Evolutionary conservation across 1,140 invertebrate genomes (phyloP).

Genomic region (Penaeus japonicus): DNA sequence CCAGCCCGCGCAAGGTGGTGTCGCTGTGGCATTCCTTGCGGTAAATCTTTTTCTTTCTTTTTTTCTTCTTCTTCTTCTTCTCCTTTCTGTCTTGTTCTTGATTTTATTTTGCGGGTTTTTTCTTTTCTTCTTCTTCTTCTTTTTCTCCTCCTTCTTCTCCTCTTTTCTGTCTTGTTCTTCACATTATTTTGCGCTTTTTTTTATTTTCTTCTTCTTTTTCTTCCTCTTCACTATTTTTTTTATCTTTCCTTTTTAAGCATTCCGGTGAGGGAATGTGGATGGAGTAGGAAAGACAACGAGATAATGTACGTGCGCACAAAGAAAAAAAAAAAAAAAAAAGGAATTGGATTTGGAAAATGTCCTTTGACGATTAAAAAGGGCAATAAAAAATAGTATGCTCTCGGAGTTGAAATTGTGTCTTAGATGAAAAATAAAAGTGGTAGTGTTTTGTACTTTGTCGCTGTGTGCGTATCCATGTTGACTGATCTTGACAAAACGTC

Average conservation of each 20-base stretch:
- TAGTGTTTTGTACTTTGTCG: too few relatives aligned
- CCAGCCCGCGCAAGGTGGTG: slow-evolving; percentile 71
- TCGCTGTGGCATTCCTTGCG: slow-evolving; percentile 71
- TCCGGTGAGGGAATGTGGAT: not conserved
- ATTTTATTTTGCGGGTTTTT: not conserved
- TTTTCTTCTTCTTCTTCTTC: not conserved
- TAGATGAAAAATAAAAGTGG: too few relatives aligned
- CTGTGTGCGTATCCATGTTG: too few relatives aligned
- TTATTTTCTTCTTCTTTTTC: not conserved
- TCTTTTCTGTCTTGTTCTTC: not conserved
- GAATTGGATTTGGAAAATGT: too few relatives aligned
- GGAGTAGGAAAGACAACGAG: too few relatives aligned
- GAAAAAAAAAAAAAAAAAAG: too few relatives aligned
- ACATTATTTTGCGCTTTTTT: not conserved
- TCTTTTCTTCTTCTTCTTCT: not conserved
- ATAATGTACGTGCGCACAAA: too few relatives aligned
- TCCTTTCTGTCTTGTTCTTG: not conserved
- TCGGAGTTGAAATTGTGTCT: too few relatives aligned
- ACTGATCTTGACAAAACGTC: too few relatives aligned
- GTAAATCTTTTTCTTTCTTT: slow-evolving; percentile 53
- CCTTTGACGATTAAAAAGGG: too few relatives aligned
- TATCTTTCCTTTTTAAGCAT: not conserved
- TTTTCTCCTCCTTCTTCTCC: not conserved
- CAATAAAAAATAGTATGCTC: too few relatives aligned
- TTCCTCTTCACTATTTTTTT: not conserved